A percentile compares a stretch with the other conserved stretches of the same genome.
These are phyloP conservation scores for Telmatochromis bifrenatus DNA, from an alignment of 2,113 vertebrate species.

Conservation along the genomic window DNA sequence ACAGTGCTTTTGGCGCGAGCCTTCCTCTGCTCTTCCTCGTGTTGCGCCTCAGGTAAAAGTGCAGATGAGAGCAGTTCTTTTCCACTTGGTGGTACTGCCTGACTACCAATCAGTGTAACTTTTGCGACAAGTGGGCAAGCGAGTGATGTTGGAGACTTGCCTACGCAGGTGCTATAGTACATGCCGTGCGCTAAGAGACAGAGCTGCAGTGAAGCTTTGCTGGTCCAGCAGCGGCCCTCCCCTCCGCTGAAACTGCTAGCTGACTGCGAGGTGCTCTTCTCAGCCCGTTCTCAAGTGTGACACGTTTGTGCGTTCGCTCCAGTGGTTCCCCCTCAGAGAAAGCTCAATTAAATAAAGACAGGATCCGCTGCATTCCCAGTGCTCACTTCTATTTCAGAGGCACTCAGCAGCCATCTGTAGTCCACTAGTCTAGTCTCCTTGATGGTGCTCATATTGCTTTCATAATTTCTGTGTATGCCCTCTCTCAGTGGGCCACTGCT, in stretches of 20 bases:
- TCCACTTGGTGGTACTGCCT: background rate
- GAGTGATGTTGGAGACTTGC: background rate
- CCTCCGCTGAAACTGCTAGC: background rate
- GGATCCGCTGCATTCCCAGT: background rate
- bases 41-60: background rate
- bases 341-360: slow-evolving; percentile 25
- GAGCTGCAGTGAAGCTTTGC: background rate
- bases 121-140: background rate
- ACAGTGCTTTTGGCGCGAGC: background rate
- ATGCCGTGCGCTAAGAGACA: background rate
- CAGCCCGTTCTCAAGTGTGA: background rate
- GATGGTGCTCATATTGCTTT: background rate
- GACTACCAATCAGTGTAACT: background rate
- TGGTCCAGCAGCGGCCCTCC: background rate
- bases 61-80: background rate
- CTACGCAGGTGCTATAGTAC: slow-evolving; percentile 9
- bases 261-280: background rate
- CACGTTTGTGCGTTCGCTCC: background rate
- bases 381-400: background rate
- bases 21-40: background rate
- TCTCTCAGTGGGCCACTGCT: background rate
- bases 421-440: background rate
- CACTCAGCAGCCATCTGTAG: background rate
- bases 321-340: slow-evolving; percentile 4
- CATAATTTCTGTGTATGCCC: background rate